A percentile compares a stretch with the other conserved stretches of the same genome.
Conservation (phyloP, 2,113 vertebrate species). For the Boulengerochromis microlepis region DNA sequence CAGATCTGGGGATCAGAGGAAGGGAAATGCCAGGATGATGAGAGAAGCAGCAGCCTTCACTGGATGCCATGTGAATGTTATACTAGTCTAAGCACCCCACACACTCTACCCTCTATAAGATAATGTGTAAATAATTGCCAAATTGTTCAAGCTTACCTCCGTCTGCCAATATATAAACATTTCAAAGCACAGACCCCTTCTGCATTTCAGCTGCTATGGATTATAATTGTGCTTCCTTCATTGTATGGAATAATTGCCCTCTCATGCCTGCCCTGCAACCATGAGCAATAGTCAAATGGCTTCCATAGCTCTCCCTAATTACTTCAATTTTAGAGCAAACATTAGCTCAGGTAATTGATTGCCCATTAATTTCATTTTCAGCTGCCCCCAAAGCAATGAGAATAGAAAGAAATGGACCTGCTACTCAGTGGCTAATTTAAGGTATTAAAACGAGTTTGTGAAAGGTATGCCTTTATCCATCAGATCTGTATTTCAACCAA, state of each 20-base stretch:
- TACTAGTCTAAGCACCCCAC: not conserved
- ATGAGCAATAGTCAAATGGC: not conserved
- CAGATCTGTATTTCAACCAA: not conserved
- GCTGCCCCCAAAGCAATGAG: not conserved
- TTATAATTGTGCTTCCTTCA: not conserved
- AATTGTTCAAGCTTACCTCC: not conserved
- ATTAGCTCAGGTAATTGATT: not conserved
- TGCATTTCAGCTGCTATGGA: not conserved
- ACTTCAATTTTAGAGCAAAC: not conserved
- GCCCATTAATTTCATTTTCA: not conserved
- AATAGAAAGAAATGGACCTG: not conserved
- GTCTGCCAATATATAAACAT: not conserved
- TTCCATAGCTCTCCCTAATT: not conserved
- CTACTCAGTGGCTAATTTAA: not conserved
- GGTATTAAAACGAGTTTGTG: not conserved
- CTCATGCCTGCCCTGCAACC: not conserved
- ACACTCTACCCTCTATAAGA: not conserved
- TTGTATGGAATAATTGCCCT: not conserved
- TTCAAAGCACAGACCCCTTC: not conserved
- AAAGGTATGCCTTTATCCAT: not conserved
- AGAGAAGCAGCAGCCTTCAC: not conserved
- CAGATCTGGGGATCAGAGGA: slow-evolving; percentile 56
- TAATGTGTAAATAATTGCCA: not conserved
- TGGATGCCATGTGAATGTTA: not conserved
- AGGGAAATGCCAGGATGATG: not conserved